Conservation (phyloP, 2,888 invertebrate species). For the Hermaeophaga mercurialis region DNA sequence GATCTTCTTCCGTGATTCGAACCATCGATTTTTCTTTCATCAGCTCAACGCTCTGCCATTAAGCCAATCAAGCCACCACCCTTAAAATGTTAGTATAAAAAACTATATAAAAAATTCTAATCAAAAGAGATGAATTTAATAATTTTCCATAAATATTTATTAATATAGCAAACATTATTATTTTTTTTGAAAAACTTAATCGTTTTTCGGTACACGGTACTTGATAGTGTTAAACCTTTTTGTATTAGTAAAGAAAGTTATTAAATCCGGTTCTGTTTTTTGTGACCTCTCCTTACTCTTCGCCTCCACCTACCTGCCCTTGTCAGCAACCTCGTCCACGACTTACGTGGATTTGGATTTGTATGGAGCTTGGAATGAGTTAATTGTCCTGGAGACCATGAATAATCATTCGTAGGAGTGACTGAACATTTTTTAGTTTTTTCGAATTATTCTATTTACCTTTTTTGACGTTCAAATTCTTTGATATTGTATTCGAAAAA, state of each 20-base stretch:
- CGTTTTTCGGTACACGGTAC: not conserved
- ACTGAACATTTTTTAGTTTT: constrained; percentile 1
- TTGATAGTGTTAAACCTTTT: too few relatives aligned
- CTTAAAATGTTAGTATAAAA: too few relatives aligned
- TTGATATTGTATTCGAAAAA: not conserved
- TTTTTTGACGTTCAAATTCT: not conserved
- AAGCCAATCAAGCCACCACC: too few relatives aligned
- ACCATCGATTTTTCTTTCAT: too few relatives aligned
- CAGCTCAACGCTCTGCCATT: too few relatives aligned
- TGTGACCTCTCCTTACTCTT: constrained; percentile 18
- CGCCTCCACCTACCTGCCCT: constrained; percentile 28
- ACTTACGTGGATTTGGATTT: constrained; percentile 28
- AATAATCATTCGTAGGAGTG: constrained; percentile 14
- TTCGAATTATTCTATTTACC: not conserved
- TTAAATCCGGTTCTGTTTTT: constrained; percentile 14
- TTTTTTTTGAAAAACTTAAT: not conserved
- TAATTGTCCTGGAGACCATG: constrained; percentile 23
- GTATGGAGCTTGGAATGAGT: constrained; percentile 26
- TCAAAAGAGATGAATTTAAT: too few relatives aligned
- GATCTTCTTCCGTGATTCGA: too few relatives aligned
- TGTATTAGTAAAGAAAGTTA: too few relatives aligned
- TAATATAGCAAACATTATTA: not conserved
- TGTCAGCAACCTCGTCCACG: constrained; percentile 31
- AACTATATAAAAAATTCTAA: too few relatives aligned
- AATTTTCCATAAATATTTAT: too few relatives aligned